phyloP scores from a whole-genome alignment of 2,113 vertebrate genomes.

The Phylloscopus trochiloides region DNA sequence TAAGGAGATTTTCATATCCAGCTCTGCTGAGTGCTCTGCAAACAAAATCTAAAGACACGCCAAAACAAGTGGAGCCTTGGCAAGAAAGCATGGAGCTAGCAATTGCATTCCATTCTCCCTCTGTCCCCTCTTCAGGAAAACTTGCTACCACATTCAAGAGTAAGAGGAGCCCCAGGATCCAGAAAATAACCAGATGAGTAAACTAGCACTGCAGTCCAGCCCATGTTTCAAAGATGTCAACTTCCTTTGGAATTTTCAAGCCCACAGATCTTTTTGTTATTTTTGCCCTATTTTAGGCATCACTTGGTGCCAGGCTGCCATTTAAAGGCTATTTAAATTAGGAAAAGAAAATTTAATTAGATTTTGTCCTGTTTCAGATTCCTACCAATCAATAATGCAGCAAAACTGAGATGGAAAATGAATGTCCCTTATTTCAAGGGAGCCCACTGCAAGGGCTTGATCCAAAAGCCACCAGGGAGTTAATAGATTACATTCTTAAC shows the following conservation, averaged over 20 bases:
- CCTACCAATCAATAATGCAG: neutral
- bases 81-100: neutral
- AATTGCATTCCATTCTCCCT: neutral
- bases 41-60: neutral
- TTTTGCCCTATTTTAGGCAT: neutral
- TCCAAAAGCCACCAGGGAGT: conserved; percentile 4
- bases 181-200: neutral
- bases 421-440: neutral
- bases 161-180: neutral
- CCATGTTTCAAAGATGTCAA: neutral
- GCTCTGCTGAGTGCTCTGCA: neutral
- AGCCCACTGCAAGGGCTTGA: neutral
- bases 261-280: neutral
- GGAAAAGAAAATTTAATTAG: neutral
- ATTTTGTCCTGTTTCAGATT: neutral
- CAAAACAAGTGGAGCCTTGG: neutral
- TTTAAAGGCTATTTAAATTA: neutral
- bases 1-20: neutral
- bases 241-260: neutral
- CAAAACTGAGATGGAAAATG: neutral
- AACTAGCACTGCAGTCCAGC: neutral
- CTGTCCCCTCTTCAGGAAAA: neutral
- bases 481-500: conserved; percentile 30
- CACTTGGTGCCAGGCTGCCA: neutral
- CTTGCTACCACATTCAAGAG: neutral